Conservation (phyloP, 1,140 invertebrate genomes). For the Bombus terrestris region DNA sequence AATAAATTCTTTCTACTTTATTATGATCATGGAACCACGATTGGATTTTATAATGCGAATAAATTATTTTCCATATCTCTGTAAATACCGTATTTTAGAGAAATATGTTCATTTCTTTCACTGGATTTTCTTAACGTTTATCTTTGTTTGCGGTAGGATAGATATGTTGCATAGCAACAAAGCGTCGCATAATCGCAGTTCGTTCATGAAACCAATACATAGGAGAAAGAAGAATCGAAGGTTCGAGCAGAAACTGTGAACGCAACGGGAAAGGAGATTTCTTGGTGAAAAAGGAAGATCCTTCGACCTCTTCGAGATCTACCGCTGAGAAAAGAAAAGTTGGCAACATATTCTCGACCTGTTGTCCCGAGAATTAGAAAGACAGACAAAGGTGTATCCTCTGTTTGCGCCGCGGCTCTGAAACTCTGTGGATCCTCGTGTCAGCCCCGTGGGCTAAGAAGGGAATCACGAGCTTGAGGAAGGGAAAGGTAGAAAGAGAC, state of each 20-base stretch:
- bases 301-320: not conserved
- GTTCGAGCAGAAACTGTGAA: too few relatives aligned
- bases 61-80: too few relatives aligned
- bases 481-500: not conserved
- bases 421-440: constrained; percentile 14
- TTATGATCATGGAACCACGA: too few relatives aligned
- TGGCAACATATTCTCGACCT: constrained; percentile 31
- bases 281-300: not conserved
- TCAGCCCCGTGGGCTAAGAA: constrained; percentile 17
- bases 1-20: too few relatives aligned
- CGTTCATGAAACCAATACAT: not conserved
- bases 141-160: too few relatives aligned
- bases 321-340: not conserved
- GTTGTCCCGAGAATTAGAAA: constrained; percentile 44
- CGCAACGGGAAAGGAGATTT: not conserved
- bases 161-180: not conserved
- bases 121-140: too few relatives aligned
- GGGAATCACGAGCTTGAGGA: not conserved
- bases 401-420: constrained; percentile 10
- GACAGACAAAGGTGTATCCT: constrained; percentile 45
- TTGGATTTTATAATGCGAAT: too few relatives aligned
- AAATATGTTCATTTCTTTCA: too few relatives aligned
- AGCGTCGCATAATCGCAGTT: not conserved
- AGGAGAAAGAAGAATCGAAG: not conserved
- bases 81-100: too few relatives aligned